These are phyloP conservation scores for Melitaea cinxia DNA, from an alignment of 1,140 invertebrate species.

Conservation along the genomic window DNA sequence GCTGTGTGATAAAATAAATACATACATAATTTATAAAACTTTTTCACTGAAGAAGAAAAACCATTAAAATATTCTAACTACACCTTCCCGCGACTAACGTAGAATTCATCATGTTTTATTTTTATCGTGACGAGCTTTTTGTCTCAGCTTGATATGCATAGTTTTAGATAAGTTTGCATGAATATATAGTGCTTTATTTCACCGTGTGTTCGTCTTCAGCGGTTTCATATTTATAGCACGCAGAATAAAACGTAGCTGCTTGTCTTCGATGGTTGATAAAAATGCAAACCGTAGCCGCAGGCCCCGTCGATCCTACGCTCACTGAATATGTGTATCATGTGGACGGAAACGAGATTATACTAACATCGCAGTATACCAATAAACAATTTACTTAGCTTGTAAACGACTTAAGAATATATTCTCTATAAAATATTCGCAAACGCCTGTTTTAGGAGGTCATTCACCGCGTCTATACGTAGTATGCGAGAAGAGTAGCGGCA, in stretches of 20 bases:
- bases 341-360: constrained; percentile 53
- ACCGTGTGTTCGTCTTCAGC: constrained; percentile 61
- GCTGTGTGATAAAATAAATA: constrained; percentile 7
- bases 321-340: constrained; percentile 58
- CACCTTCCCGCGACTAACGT: constrained; percentile 5
- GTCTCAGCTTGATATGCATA: constrained; percentile 70
- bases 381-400: constrained; percentile 54
- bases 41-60: constrained; percentile 8
- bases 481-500: constrained; percentile 46
- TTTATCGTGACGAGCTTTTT: constrained; percentile 43
- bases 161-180: constrained; percentile 76
- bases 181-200: constrained; percentile 61
- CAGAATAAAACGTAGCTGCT: constrained; percentile 75
- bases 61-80: constrained; percentile 20
- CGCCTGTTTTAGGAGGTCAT: constrained; percentile 41
- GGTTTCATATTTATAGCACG: constrained; percentile 78
- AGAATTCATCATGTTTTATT: constrained; percentile 38
- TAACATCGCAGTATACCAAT: constrained; percentile 44
- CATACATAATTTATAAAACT: constrained; percentile 7
- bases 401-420: background rate
- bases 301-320: constrained; percentile 53
- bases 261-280: constrained; percentile 74
- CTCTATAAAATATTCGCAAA: background rate
- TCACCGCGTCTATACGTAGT: constrained; percentile 41
- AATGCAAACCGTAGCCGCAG: constrained; percentile 74